These are phyloP conservation scores for Clarias fuscus DNA, from an alignment of 2,797 vertebrate species.

Conservation along the genomic window DNA sequence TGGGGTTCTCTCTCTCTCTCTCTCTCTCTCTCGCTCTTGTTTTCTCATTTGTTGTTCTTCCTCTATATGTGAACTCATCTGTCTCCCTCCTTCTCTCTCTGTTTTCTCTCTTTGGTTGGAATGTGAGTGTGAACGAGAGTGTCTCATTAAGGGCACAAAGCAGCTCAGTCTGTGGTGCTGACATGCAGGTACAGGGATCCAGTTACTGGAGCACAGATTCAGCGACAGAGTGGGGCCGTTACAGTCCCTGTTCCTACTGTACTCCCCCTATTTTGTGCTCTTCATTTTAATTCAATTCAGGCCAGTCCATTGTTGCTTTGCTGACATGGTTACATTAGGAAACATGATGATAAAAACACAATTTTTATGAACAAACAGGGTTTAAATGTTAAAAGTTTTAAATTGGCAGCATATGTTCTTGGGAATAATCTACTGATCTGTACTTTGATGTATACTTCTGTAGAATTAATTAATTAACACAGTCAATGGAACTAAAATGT, in stretches of 20 bases:
- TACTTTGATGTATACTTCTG: neutral
- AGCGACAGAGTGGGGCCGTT: neutral
- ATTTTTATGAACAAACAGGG: neutral
- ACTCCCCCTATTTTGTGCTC: neutral
- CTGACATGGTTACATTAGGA: neutral
- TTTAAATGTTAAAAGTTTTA: neutral
- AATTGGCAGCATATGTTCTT: too few species aligned
- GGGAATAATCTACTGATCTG: neutral
- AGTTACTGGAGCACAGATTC: constrained; percentile 60
- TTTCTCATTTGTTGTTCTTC: constrained; percentile 23
- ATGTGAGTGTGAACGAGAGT: constrained; percentile 52
- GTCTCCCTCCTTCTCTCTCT: constrained; percentile 9
- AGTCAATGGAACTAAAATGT: neutral
- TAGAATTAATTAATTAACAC: neutral
- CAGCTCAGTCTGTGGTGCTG: constrained; percentile 70
- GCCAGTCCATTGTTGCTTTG: neutral
- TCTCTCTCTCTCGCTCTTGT: neutral
- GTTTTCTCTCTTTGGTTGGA: constrained; percentile 45
- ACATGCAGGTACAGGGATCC: constrained; percentile 68
- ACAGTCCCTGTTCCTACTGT: neutral
- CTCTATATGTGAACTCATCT: constrained; percentile 13
- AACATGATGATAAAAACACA: neutral
- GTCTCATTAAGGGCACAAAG: constrained; percentile 77
- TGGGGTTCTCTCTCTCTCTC: neutral
- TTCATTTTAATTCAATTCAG: neutral